Conservation (phyloP, 2,888 invertebrate species). For the Phorcus lineatus region DNA sequence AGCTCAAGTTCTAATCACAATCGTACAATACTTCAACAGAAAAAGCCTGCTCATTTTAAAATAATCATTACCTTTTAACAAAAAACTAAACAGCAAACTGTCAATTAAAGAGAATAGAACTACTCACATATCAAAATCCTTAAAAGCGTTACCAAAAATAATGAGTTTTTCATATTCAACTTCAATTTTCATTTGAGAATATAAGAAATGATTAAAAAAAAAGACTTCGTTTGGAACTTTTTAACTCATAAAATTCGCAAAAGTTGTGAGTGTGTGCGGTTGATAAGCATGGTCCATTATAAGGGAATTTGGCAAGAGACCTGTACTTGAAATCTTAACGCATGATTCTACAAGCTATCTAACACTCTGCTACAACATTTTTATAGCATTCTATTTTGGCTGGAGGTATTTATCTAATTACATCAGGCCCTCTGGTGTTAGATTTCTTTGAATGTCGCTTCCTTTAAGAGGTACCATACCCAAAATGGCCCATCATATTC, state of each 20-base stretch:
- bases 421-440: background rate
- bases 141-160: no score
- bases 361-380: constrained; percentile 2
- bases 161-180: no score
- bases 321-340: background rate
- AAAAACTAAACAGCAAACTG: no score
- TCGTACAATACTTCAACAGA: no score
- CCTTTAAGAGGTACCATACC: background rate
- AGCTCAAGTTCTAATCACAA: no score
- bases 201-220: no score
- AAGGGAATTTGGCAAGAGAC: background rate
- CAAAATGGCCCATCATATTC: no score
- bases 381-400: constrained; percentile 17
- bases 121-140: no score
- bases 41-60: no score
- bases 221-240: background rate
- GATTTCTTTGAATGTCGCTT: background rate
- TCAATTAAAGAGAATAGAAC: no score
- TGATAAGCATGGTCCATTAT: constrained; percentile 11
- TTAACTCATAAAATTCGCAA: background rate
- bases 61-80: no score
- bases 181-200: no score
- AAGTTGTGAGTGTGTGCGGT: background rate
- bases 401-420: constrained; percentile 8
- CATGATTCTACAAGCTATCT: background rate